Percentiles rank a stretch among this genome's conserved stretches.
Conservation (phyloP, 2,113 vertebrate genomes). For the Penelope pileata region DNA sequence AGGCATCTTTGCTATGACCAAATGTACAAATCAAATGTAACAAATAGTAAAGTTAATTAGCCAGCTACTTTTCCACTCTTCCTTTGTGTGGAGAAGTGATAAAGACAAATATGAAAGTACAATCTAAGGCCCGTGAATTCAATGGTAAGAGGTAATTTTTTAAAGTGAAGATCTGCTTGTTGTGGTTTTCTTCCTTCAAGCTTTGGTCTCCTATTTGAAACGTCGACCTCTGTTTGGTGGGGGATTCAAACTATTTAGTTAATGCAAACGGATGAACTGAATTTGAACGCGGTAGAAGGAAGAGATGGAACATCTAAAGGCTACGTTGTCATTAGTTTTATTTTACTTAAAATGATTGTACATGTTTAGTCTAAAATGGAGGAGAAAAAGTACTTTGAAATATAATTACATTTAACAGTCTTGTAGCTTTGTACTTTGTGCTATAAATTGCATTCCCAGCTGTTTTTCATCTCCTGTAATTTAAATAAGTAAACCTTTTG, state of each 20-base stretch:
- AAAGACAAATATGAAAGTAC: conserved; percentile 16
- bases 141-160: conserved; percentile 11
- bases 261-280: conserved; percentile 34
- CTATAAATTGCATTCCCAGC: conserved; percentile 77
- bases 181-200: conserved; percentile 8
- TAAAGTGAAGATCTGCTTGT: conserved; percentile 2
- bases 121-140: not conserved
- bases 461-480: conserved; percentile 81
- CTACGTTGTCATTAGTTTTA: conserved; percentile 61
- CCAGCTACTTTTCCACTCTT: not conserved
- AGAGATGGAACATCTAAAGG: conserved; percentile 52
- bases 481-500: conserved; percentile 85
- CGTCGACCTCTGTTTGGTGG: not conserved
- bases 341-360: conserved; percentile 67
- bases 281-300: conserved; percentile 49
- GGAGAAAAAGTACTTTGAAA: conserved; percentile 69
- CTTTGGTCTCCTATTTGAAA: conserved; percentile 35
- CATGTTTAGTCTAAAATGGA: conserved; percentile 59
- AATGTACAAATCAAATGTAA: conserved; percentile 1
- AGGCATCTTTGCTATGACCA: not conserved
- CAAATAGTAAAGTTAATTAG: conserved; percentile 14
- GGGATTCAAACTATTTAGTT: conserved; percentile 52
- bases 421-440: conserved; percentile 67
- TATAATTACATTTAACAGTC: conserved; percentile 73
- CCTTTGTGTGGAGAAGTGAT: conserved; percentile 7